Conservation (phyloP, 2,113 vertebrate species). For the Willisornis vidua region DNA sequence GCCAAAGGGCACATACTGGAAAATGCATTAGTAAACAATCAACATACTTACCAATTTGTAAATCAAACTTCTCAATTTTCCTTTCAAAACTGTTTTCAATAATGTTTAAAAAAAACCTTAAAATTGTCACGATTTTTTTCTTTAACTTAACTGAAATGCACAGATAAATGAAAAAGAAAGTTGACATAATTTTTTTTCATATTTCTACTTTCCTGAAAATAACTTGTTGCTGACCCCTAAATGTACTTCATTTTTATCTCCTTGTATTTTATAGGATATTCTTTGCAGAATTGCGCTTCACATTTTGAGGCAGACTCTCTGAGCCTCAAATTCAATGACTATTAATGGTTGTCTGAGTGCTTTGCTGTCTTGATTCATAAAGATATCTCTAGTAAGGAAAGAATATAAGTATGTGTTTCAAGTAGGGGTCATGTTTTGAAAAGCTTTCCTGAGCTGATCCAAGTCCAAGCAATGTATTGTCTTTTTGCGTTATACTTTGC, state of each 20-base stretch:
- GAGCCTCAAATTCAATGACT: background rate
- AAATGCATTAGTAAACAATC: background rate
- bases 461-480: background rate
- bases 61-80: background rate
- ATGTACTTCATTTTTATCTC: background rate
- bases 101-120: background rate
- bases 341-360: background rate
- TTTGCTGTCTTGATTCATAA: background rate
- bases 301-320: background rate
- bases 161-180: background rate
- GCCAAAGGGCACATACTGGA: background rate
- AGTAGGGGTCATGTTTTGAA: background rate
- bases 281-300: background rate
- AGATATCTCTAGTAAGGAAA: background rate
- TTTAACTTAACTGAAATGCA: background rate
- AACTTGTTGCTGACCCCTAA: background rate
- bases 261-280: background rate
- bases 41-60: background rate
- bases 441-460: background rate
- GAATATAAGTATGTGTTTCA: background rate
- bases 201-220: background rate
- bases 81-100: background rate
- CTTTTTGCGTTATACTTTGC: background rate
- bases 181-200: background rate
- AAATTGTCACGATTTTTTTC: background rate